Base-by-base conservation (phyloP, 1,140 invertebrate species). In the Cyclina sinensis region DNA sequence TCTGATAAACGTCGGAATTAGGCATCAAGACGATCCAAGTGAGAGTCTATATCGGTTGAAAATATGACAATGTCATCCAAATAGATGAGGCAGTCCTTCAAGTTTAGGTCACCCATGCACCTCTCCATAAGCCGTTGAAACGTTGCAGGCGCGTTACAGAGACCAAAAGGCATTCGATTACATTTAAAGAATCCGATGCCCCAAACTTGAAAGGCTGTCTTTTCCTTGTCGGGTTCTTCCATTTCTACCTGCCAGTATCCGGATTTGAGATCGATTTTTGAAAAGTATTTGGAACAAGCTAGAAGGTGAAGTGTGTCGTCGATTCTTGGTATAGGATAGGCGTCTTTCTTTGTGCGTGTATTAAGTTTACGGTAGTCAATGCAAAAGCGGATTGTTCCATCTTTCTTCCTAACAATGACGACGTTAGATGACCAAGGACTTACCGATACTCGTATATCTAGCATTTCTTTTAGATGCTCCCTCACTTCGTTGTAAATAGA, bases 41-140 rank as follows among this genome's bases (percentile, higher is more conserved):
- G 74, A 14, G 43, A 27, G 14, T 79, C 39, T 32, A 79, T 57
- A 18, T 43, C 27, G 9, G 51, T 51, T 12, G 39, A 84, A n/a
- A 84, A 57, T 14, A 73, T 70, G 18, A 73, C 27, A 2, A 84
- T 73, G 43, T 70, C 48, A 32, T 73, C 82, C 18, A 51, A 27
- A 62, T 73, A 70, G n/a, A 84, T 57, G 9, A 84, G 24, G 27
- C 4, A 73, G 4, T 70, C 82, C 32, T 39, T 51, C 39, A 48
- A 30, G 48, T 84, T 70, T n/a, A n/a, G n/a, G n/a, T n/a, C n/a
- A n/a, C n/a, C n/a, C n/a, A n/a, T n/a, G n/a, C n/a, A n/a, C n/a
- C 93, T 46, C 89, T 96, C 92, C 73, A 97, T 96, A 18, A 95
- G 94, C 21, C 96, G 80, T 91, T 96, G 95, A 89, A 96, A 97